Base-by-base conservation (phyloP, 2,797 vertebrate genomes). In the Helicolenus hilgendorfi region DNA sequence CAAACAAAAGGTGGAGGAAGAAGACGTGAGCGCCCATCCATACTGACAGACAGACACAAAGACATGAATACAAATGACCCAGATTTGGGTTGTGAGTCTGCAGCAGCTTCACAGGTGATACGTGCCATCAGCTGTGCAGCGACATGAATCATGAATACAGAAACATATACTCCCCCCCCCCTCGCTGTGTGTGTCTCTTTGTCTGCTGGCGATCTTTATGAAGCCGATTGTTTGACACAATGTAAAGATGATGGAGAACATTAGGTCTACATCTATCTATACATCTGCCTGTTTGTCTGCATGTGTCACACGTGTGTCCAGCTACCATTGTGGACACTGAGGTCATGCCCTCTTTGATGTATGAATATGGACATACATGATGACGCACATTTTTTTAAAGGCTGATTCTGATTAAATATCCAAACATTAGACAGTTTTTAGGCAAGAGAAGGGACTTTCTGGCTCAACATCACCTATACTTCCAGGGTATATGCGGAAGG, bases 31-130 rank as follows among this genome's bases (percentile, higher is more conserved):
- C 4, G 11, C 3, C 35, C 58, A 71, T 86, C 72, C 65, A 27
- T 67, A 70, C 31, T 72, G 35, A 81, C 77, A 73, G 29, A 68
- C 53, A 79, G 24, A 65, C 83, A 89, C 81, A 81, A 82, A 88
- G 63, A 64, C 88, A 75, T 77, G 65, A 69, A 89, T 67, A 81
- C 36, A 63, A 58, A 81, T 93, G 88, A 94, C 94, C 94, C 90
- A 94, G 84, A 94, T 95, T 90, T 83, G 8, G 70, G 69, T 64
- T 73, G 72, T 53, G 72, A 62, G 63, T 89, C 53, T 79, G 76
- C 73, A 65, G 87, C 79, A 64, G 87, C 85, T 64, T 91, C 87
- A 72, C 90, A 92, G 92, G 87, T 90, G 91, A 94, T 91, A 60
- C 75, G 83, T 93, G 83, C 63, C 62, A 79, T 93, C 78, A 94